Conservation (phyloP, 2,888 invertebrate genomes). For the Agrochola lychnidis region DNA sequence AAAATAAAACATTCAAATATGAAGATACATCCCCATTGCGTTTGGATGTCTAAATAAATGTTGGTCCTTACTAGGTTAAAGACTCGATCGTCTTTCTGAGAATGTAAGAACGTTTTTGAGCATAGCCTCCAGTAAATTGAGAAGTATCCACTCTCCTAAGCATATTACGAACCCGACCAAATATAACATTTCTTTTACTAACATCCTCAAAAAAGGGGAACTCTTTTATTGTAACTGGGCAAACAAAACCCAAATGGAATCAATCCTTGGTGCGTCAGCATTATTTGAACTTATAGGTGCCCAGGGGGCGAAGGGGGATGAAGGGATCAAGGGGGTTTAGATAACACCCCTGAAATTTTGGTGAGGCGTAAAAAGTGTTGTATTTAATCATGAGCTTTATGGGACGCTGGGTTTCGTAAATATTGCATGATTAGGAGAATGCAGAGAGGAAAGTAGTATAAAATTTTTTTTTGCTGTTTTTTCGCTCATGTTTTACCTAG, state of each 20-base stretch:
- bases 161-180: constrained; percentile 36
- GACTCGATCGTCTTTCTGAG: neutral
- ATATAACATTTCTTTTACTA: constrained; percentile 42
- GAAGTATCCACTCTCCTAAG: constrained; percentile 35
- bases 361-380: constrained; percentile 44
- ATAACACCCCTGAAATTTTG: constrained; percentile 47
- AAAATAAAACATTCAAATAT: too few species aligned
- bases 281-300: constrained; percentile 59
- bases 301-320: constrained; percentile 17
- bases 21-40: too few species aligned
- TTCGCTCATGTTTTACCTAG: neutral
- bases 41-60: neutral
- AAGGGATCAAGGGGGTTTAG: constrained; percentile 27
- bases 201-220: constrained; percentile 34
- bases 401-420: constrained; percentile 39
- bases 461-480: neutral
- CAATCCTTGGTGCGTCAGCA: constrained; percentile 57
- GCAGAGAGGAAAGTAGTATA: neutral
- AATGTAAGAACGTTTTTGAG: neutral
- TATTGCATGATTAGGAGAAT: constrained; percentile 30
- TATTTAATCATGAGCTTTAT: constrained; percentile 56
- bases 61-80: neutral
- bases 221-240: constrained; percentile 49
- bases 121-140: constrained; percentile 22
- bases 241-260: constrained; percentile 60